Base-by-base conservation (phyloP, 2,888 invertebrate genomes). In the Ecliptopera silaceata region DNA sequence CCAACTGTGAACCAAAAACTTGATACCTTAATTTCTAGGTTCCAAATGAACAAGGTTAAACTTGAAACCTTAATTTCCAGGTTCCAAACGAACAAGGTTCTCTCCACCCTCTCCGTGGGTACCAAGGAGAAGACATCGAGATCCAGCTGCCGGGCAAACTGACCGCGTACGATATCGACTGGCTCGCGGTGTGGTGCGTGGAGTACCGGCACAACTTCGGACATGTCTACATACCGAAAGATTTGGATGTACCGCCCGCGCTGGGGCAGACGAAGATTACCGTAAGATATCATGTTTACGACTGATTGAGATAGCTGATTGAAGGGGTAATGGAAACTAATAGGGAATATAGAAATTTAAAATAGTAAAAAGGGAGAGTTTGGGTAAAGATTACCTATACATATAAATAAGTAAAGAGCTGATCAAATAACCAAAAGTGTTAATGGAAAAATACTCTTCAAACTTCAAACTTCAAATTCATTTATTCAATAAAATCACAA, bases 141-240 rank as follows among this genome's bases (percentile, higher is more conserved):
- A 95, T 98, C 68, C 96, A 96, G 74, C 86, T 98, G 50, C 97
- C 97, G 0, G 95, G 95, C 44, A 94, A 94, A 70, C 84, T 97
- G 65, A 97, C 97, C 0, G 96, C 97, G 0, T 96, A 97, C 86
- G 97, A 97, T 82, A 96, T 98, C 69, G 97, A 97, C 84, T 98
- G 97, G 97, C 92, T 98, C 26, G 93, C 97, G 0, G 95, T 98
- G 0, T 98, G 97, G 97, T 97, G 97, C 76, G 96, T 97, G n/a
- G 94, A 95, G 74, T 96, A 96, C 84, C 88, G 95, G 4, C 97
- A 97, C 76, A 97, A 97, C 88, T 98, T 97, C 79, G 98, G 98
- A 0, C 97, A 98, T 75, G 97, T 98, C 0, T 92, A 93, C 74
- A 95, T 98, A 49, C 97, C 97, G 0, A 96, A 95, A 77, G 96